A percentile compares a stretch with the other conserved stretches of the same genome.
phyloP scores from a whole-genome alignment of 1,140 invertebrate genomes.

The Holotrichia oblita region DNA sequence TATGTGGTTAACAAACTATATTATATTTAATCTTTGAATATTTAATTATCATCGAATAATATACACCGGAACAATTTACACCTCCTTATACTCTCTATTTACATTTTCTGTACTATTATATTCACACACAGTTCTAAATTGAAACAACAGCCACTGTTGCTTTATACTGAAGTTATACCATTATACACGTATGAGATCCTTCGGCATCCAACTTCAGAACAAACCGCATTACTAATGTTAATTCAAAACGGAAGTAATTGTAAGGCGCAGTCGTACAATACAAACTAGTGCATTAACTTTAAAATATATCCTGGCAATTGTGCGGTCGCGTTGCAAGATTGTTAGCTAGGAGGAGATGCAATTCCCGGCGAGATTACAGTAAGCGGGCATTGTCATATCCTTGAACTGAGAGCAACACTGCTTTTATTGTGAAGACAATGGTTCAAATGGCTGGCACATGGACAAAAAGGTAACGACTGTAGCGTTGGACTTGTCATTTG shows the following conservation, averaged over 20 bases:
- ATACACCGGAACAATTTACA: no score
- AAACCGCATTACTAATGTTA: conserved; percentile 3
- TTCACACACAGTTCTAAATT: not conserved
- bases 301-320: conserved; percentile 4
- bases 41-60: no score
- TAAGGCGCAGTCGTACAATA: not conserved
- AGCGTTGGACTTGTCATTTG: not conserved
- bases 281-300: conserved; percentile 1
- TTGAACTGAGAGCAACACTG: not conserved
- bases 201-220: not conserved
- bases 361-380: not conserved
- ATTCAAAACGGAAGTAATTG: not conserved
- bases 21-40: no score
- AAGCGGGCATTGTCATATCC: not conserved
- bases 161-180: not conserved
- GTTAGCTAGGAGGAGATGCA: conserved; percentile 1
- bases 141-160: not conserved
- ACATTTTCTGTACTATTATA: no score
- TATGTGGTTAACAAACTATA: no score
- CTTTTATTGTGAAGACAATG: not conserved
- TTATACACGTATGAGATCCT: not conserved
- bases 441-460: not conserved
- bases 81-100: no score
- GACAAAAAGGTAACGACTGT: not conserved
- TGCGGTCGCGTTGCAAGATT: conserved; percentile 2